Percentiles rank a stretch among this genome's conserved stretches.
Conservation (phyloP, 2,113 vertebrate genomes). For the Herpetotheres cachinnans region DNA sequence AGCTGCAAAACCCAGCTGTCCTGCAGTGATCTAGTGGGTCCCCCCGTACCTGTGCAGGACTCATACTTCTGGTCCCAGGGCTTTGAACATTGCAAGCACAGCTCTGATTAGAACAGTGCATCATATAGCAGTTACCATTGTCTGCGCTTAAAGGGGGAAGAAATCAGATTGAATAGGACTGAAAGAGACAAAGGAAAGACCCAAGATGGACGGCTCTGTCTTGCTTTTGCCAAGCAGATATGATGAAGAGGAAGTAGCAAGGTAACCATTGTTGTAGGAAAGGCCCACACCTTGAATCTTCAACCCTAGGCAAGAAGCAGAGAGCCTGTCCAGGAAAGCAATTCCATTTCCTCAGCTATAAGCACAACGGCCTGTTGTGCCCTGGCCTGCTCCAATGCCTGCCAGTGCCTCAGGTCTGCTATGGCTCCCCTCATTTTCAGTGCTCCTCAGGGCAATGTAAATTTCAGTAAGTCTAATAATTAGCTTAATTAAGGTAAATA, state of each 20-base stretch:
- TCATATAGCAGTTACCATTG: not conserved
- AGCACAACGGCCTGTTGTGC: not conserved
- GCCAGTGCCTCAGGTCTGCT: not conserved
- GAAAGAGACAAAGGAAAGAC: not conserved
- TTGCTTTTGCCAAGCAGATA: not conserved
- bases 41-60: not conserved
- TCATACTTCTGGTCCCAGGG: not conserved
- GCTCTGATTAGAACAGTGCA: not conserved
- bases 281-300: not conserved
- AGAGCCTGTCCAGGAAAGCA: not conserved
- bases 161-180: not conserved
- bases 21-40: not conserved
- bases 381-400: not conserved
- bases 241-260: not conserved
- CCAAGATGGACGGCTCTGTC: not conserved
- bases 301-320: not conserved
- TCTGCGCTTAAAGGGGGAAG: not conserved
- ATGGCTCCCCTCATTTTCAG: not conserved
- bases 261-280: not conserved
- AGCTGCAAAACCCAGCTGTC: not conserved
- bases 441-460: not conserved
- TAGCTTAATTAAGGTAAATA: conserved; percentile 5
- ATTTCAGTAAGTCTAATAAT: not conserved
- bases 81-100: not conserved
- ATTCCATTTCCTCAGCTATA: not conserved